Evolutionary conservation across 2,113 vertebrate genomes (phyloP).

Genomic region (Colius striatus): DNA sequence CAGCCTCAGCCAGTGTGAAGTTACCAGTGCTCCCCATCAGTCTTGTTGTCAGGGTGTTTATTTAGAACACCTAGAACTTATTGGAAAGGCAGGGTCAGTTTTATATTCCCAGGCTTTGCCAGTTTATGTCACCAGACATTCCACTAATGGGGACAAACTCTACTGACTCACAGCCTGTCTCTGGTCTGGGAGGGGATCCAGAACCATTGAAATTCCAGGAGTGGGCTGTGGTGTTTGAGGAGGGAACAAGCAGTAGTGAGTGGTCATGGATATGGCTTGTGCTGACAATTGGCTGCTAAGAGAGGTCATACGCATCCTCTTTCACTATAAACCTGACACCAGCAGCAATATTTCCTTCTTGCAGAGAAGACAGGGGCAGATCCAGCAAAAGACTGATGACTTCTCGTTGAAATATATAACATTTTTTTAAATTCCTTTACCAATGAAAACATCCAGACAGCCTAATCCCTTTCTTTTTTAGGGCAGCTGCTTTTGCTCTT

Average conservation of each 20-base stretch:
- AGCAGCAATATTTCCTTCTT: not conserved
- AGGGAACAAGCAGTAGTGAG: not conserved
- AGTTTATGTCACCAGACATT: not conserved
- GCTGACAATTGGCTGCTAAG: not conserved
- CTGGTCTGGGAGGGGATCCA: accelerated
- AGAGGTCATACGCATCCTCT: not conserved
- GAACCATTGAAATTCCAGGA: accelerated
- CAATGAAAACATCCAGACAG: not conserved
- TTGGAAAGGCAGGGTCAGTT: not conserved
- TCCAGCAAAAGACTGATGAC: not conserved
- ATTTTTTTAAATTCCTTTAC: not conserved
- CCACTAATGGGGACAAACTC: not conserved
- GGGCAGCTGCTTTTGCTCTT: not conserved
- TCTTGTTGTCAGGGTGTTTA: not conserved
- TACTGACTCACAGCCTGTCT: not conserved
- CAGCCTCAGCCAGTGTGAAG: not conserved
- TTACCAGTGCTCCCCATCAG: not conserved
- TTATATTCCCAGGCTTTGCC: not conserved
- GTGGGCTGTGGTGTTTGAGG: accelerated
- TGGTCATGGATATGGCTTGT: not conserved
- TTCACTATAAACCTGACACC: not conserved
- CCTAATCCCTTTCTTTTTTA: not conserved
- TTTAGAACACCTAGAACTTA: not conserved
- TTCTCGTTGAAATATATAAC: not conserved
- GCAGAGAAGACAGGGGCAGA: not conserved